Conservation (phyloP, 1,140 invertebrate genomes). For the Pseudoatta argentina region DNA sequence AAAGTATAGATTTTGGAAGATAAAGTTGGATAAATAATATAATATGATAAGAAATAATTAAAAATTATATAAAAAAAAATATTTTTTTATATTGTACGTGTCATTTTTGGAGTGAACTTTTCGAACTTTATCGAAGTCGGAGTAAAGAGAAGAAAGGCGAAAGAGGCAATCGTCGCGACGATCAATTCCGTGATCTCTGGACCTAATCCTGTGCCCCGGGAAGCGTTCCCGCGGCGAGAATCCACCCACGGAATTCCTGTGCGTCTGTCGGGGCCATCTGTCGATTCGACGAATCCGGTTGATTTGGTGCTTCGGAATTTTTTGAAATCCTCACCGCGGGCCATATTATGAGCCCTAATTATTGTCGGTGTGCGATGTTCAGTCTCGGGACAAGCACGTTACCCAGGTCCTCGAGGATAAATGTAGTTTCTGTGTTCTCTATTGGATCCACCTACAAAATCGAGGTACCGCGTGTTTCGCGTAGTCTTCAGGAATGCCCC, state of each 20-base stretch:
- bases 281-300: conserved; percentile 79
- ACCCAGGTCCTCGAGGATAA: conserved; percentile 58
- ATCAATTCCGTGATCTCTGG: conserved; percentile 2
- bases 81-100: neutral
- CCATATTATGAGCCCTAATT: conserved; percentile 73
- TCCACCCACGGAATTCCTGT: conserved; percentile 78
- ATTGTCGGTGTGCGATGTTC: conserved; percentile 32
- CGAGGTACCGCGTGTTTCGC: conserved; percentile 28
- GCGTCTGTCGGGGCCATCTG: conserved; percentile 69
- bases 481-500: conserved; percentile 68
- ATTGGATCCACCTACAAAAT: conserved; percentile 69
- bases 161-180: neutral
- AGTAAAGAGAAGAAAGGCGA: neutral
- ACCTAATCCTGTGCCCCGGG: neutral
- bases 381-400: conserved; percentile 33
- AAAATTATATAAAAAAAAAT: conserved; percentile 2
- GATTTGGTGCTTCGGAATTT: conserved; percentile 61
- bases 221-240: conserved; percentile 46
- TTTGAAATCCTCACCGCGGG: conserved; percentile 73
- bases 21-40: neutral
- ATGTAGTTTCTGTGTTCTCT: conserved; percentile 43
- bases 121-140: neutral
- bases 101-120: neutral
- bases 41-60: neutral
- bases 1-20: neutral